phyloP scores from a whole-genome alignment of 2,113 vertebrate species.

The Silurus glanis region DNA sequence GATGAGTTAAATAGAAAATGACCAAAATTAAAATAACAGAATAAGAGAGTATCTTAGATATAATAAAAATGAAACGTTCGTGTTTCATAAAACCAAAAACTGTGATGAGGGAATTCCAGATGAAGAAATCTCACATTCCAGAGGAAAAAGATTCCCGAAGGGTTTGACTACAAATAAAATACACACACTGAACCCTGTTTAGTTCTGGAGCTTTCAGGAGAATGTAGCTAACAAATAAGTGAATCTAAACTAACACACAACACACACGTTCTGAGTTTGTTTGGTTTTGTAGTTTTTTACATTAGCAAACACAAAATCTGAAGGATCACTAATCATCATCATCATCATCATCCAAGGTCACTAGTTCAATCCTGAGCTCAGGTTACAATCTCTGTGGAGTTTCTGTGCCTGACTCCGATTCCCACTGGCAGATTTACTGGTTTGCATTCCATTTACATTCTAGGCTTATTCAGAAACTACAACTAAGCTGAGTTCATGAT shows the following conservation, averaged over 20 bases:
- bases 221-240: not conserved
- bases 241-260: not conserved
- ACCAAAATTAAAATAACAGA: no score
- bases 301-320: not conserved
- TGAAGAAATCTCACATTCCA: not conserved
- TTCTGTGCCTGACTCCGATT: not conserved
- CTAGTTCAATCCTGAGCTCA: not conserved
- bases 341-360: not conserved
- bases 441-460: not conserved
- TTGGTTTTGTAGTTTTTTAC: no score
- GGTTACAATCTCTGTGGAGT: not conserved
- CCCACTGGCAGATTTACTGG: not conserved
- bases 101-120: not conserved
- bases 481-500: no score
- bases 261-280: no score
- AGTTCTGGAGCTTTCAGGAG: not conserved
- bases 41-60: no score
- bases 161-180: not conserved
- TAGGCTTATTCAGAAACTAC: no score
- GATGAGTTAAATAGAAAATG: no score
- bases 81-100: not conserved
- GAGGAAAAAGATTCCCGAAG: not conserved
- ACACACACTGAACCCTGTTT: not conserved
- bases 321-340: not conserved
- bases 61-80: no score